Evolutionary conservation across 2,888 invertebrate genomes (phyloP), one percentile per base, ranked within the genome.

Genomic region (Drosophila anomalata): DNA sequence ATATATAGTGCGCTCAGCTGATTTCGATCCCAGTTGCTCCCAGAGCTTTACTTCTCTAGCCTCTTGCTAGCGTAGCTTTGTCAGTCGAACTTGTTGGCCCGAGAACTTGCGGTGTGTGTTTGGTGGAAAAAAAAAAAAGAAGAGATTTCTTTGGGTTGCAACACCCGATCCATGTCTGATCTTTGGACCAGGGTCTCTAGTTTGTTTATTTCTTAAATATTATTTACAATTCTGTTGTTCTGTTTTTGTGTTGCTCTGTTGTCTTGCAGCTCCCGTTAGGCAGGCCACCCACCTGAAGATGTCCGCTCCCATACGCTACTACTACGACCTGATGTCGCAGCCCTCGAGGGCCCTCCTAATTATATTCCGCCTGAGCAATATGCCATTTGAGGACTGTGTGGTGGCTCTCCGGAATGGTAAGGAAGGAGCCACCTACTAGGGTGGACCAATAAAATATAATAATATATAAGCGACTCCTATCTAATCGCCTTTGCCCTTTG

Each of bases 241-340:
- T 14, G 14, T 14, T 14, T 14, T 14, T 14, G 14, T 5, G 8
- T 12, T 2, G 41, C 48, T 5, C 17, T 5, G 8, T 8, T 2
- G 41, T 52, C 3, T 59, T 68, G 7, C 77, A 75, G 77, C 59
- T 68, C 48, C 67, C 6, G 47, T 9, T 1, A 51, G 75, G 20
- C 59, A 54, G 50, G 11, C 50, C n/a, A 59, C 77, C 2, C 69
- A 54, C 46, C 59, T 67, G 24, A 73, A 67, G 46, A 82, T 87
- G 93, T 74, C 92, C 47, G 6, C 53, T 2, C 58, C 76, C 77
- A 74, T 95, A 52, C 94, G 94, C 88, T 92, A 94, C 51, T 96
- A 95, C 89, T 95, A 93, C 76, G 95, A 96, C 92, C 91, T 95
- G 17, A 92, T 96, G 93, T 96, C 96, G 0, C 96, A 96, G 90